phyloP scores from a whole-genome alignment of 2,113 vertebrate species.

The Recurvirostra avosetta region DNA sequence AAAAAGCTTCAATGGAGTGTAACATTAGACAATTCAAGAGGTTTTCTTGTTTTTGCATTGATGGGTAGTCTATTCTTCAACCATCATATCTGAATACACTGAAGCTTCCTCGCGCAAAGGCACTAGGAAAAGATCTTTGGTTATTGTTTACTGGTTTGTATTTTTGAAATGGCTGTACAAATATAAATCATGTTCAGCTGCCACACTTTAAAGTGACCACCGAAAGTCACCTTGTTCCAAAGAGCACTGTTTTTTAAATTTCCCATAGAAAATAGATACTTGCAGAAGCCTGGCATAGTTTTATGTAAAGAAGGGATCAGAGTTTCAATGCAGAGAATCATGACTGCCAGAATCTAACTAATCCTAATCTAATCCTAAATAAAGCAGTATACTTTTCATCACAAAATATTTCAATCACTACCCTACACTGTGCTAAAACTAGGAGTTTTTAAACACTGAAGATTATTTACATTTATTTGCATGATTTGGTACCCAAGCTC shows the following conservation, averaged over 20 bases:
- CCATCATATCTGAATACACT: background rate
- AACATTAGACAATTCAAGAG: background rate
- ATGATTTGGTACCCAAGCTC: background rate
- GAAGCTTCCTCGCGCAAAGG: background rate
- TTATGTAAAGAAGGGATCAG: background rate
- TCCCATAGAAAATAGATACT: background rate
- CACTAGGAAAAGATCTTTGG: background rate
- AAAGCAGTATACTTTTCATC: background rate
- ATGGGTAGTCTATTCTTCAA: background rate
- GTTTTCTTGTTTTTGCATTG: background rate
- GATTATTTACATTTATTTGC: background rate
- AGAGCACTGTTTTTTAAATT: background rate
- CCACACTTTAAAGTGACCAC: background rate
- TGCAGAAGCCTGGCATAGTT: background rate
- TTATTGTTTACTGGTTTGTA: background rate
- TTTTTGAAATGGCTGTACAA: background rate
- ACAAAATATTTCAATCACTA: background rate
- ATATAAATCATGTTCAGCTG: background rate
- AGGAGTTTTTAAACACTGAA: background rate
- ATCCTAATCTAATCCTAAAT: background rate
- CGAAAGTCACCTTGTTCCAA: background rate
- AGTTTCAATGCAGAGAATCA: background rate
- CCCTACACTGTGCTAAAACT: background rate
- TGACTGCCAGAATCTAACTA: background rate
- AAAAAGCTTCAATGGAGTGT: background rate